Evolutionary conservation across 1,140 invertebrate genomes (phyloP), one percentile per base, ranked within the genome.

Genomic region (Arctopsyche grandis): DNA sequence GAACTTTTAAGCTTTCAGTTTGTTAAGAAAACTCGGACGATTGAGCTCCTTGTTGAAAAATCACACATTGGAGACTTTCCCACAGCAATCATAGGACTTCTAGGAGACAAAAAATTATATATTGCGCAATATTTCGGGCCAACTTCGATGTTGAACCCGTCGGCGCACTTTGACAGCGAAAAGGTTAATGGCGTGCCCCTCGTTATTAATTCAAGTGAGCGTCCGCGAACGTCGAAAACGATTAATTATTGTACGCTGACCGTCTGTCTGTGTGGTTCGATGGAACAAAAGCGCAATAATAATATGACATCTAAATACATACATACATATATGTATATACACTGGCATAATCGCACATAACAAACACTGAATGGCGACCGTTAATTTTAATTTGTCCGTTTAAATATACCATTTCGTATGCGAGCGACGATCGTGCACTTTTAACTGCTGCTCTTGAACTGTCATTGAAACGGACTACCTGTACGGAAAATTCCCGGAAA

Each of bases 201-300:
- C 24, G 21, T 66, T 16, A 66, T 66, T 66, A 21, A 66, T 66
- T 22, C 14, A 66, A 66, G 19, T 12, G 60, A 66, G 12, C 60
- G 60, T 22, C 10, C 16, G 63, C 66, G 26, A 21, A 71, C 69
- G 19, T 26, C 58, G 69, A 22, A 43, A 56, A 38, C 77, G 77
- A 78, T 78, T 78, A 78, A 78, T 78, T 78, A 71, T 29, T 43
- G 52, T 56, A 44, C 69, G 56, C n/a, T 22, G 60, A 16, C n/a
- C 19, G 24, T 66, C 1, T 21, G 19, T 66, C 14, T 38, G 21
- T 66, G 60, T 60, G 9, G 21, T 60, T 60, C 21, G 21, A 60
- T 60, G 58, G 10, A 60, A 60, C 58, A 60, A 22, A 60, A 60
- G 58, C 58, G 58, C 58, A 22, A 21, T 60, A 21, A 60, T 38